Evolutionary conservation across 2,888 invertebrate species (phyloP), one percentile per base, ranked within the genome.

Genomic region (Cremastinae sp.): DNA sequence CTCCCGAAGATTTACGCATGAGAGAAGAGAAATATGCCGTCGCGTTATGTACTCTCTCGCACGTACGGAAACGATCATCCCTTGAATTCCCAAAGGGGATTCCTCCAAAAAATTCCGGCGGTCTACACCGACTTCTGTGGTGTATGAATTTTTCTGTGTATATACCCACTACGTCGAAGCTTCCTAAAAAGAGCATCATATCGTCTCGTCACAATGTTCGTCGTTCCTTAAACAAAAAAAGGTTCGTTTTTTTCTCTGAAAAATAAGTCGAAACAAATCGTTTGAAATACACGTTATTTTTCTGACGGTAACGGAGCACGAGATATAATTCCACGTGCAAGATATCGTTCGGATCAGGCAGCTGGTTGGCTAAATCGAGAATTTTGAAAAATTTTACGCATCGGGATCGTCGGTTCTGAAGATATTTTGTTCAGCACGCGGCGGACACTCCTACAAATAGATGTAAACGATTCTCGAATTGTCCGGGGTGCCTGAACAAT

Each of bases 61-160:
- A 56, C 62, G 66, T 58, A 43, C 51, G 49, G 65, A 62, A 43
- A 54, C 66, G 45, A 66, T 62, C 45, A 59, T 59, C 59, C 61
- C 65, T 9, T 20, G 59, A 76, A 76, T 73, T 76, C 76, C 72
- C 72, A 53, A 45, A 38, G 53, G 76, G 69, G 22, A 59, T 66
- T 66, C 36, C 47, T 62, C 49, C 41, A 64, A 56, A 64, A 66
- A 75, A 75, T 75, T 75, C 54, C 72, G 43, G 9, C 64, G 65
- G 34, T 72, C 45, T 54, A 43, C n/a, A n/a, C 56, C 41, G 59
- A 78, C 73, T 73, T 71, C 73, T 54, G 54, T 64, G 62, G 69
- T 45, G 43, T 62, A 65, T n/a, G 53, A 8, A 47, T 56, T 54
- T 51, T 12, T 34, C 28, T 56, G 28, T 36, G 45, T 43, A 34